Evolutionary conservation across 2,888 invertebrate species (phyloP), one percentile per base, ranked within the genome.

Genomic region (Drosophila vallismaia): DNA sequence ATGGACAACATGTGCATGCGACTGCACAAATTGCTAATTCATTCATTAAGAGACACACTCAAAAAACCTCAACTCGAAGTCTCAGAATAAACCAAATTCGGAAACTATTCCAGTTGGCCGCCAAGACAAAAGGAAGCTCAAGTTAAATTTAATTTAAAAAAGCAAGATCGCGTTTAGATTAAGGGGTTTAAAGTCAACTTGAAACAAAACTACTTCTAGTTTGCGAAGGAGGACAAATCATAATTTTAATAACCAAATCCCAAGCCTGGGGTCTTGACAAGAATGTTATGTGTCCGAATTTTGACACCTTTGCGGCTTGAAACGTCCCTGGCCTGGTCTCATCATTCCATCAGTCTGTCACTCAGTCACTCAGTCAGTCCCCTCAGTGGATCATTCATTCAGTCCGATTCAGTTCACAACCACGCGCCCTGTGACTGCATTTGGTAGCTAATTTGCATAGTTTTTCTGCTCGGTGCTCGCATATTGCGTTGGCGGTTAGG

Each of bases 401-500:
- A 69, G 40, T 7, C 14, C 40, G 19, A 1, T 55, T 77, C 63
- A 42, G 51, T 57, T 63, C 75, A 58, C 67, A 86, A 74, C 68
- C 73, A 55, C 60, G 73, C 52, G 69, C 71, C 69, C 67, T 60
- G 46, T 71, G 71, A 55, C 67, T 63, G 66, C 59, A 72, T 77
- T 84, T 85, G 46, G 71, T 77, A 54, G 71, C 82, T 84, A 75
- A 84, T 84, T 84, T 84, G 85, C 83, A 84, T 84, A 86, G 85
- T 66, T 76, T 75, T 53, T 60, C 68, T 38, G 63, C 56, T 67
- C 53, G 38, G 46, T 58, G 55, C 54, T 60, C 44, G 28, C 31
- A 33, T 40, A 36, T 70, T 71, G 85, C 81, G 87, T 88, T 69
- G 19, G 19, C 19, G 19, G 19, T 19, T 19, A 1, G 19, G 19